Conservation (phyloP, 2,888 invertebrate species). For the Stramonita haemastoma region DNA sequence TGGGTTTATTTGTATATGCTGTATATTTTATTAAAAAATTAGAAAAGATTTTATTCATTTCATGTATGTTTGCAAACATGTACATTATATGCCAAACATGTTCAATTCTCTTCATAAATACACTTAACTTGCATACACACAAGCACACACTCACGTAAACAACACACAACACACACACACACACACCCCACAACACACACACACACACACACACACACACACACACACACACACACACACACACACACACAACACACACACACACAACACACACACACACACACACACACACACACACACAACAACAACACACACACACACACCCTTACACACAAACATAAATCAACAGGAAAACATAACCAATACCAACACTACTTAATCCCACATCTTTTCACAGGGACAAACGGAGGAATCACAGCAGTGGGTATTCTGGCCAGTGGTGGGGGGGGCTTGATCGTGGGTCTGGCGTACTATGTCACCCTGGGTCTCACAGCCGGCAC, state of each 20-base stretch:
- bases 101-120: too few relatives aligned
- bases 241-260: not conserved
- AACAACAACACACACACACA: not conserved
- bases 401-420: slow-evolving; percentile 90
- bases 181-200: too few relatives aligned
- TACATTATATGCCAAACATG: too few relatives aligned
- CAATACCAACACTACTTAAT: too few relatives aligned
- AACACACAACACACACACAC: too few relatives aligned
- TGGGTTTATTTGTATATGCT: too few relatives aligned
- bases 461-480: slow-evolving; percentile 85
- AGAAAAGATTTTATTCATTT: too few relatives aligned
- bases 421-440: slow-evolving; percentile 81
- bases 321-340: not conserved
- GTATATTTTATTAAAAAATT: too few relatives aligned
- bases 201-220: too few relatives aligned
- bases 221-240: not conserved
- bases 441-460: slow-evolving; percentile 85
- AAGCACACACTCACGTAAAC: too few relatives aligned
- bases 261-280: slow-evolving; percentile 1
- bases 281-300: not conserved
- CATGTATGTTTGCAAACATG: too few relatives aligned
- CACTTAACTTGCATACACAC: too few relatives aligned
- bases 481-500: slow-evolving; percentile 80
- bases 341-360: not conserved
- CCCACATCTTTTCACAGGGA: slow-evolving; percentile 81